Base-by-base conservation (phyloP, 2,113 vertebrate species). In the Halcyon malimbica region DNA sequence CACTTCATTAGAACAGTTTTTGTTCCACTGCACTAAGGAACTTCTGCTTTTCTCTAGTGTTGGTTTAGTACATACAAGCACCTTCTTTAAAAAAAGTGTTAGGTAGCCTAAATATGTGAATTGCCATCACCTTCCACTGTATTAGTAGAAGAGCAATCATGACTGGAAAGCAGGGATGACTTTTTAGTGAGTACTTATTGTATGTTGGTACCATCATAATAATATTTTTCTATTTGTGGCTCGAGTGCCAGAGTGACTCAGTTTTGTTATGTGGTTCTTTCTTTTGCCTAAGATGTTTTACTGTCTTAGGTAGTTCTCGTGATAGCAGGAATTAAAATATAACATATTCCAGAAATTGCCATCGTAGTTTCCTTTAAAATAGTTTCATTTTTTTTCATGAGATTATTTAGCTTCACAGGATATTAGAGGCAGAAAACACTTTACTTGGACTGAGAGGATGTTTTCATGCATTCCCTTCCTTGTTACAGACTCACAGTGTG, bases 201-300 rank as follows among this genome's bases (percentile, higher is more conserved):
- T 74, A 39, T 33, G 76, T 69, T 77, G 64, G 59, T 81, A 83
- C 82, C 31, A 11, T 89, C 68, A 64, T 16, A 56, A 83, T 70
- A 28, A 53, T 79, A 23, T 71, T 63, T 68, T 82, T 71, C 28
- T 33, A 19, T 75, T 78, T 70, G 73, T 89, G 77, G 77, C 77
- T 81, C 59, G 60, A 74, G 83, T 78, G 37, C 83, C 86, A 78
- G 63, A 89, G 44, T 83, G 87, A 88, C 87, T 94, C 63, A 76
- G 73, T 73, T 93, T 89, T 64, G 18, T 31, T 69, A 16, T 42
- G 59, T 75, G 71, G 31, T 60, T 87, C 53, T 53, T 90, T 71
- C 21, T 71, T 89, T 76, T 89, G 83, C 44, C 48, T 94, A 77
- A 51, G 80, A 69, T 86, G 26, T 91, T 91, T 76, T 83, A 59